Evolutionary conservation across 2,888 invertebrate species (phyloP).

Genomic region (Diarsia mendica): DNA sequence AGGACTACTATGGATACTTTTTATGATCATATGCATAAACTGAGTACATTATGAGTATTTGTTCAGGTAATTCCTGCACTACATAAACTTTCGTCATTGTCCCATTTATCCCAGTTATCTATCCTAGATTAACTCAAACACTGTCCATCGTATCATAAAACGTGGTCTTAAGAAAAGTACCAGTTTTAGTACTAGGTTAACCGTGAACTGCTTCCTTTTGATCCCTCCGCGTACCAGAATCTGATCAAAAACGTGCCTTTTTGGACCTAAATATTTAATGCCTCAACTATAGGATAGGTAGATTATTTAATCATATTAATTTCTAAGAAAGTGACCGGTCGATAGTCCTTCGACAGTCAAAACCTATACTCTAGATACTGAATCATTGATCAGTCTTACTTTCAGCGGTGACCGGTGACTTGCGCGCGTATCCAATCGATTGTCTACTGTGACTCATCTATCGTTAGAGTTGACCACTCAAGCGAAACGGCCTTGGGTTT

Average conservation of each 20-base stretch:
- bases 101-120: too few relatives aligned
- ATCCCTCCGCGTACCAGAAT: background rate
- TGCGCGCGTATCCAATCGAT: slow-evolving; percentile 24
- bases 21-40: too few relatives aligned
- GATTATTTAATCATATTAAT: background rate
- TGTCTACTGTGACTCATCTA: slow-evolving; percentile 52
- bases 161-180: too few relatives aligned
- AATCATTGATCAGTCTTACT: slow-evolving; percentile 46
- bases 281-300: background rate
- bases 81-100: too few relatives aligned
- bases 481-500: slow-evolving; percentile 42
- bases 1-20: too few relatives aligned
- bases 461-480: slow-evolving; percentile 32
- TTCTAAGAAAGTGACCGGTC: slow-evolving; percentile 21
- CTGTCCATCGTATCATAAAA: too few relatives aligned
- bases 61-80: too few relatives aligned
- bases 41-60: too few relatives aligned
- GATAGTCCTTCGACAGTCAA: slow-evolving; percentile 39
- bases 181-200: too few relatives aligned
- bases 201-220: background rate
- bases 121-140: too few relatives aligned
- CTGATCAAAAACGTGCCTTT: background rate
- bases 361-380: slow-evolving; percentile 21
- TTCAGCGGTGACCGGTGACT: slow-evolving; percentile 24
- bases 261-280: background rate